Conservation (phyloP, 2,797 vertebrate genomes). For the Petrocephalus sullivani region DNA sequence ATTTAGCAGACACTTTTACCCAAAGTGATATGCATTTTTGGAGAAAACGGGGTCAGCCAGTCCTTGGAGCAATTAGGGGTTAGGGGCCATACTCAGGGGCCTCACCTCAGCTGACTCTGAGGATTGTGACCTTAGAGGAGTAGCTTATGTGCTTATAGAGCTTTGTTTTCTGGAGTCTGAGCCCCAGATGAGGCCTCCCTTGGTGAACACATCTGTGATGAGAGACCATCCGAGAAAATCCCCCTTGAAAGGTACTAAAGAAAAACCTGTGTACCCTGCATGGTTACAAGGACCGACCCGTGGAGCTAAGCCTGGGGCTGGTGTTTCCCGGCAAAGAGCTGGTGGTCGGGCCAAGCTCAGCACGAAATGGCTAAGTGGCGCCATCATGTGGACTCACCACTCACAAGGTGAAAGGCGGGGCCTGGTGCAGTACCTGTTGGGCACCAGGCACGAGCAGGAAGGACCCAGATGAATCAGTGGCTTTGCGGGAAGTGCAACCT, state of each 20-base stretch:
- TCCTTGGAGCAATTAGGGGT: background rate
- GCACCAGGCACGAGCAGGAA: background rate
- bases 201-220: background rate
- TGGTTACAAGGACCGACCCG: background rate
- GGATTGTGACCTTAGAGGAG: background rate
- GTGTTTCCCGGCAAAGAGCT: background rate
- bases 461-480: background rate
- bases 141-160: background rate
- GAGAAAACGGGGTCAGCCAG: background rate
- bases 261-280: background rate
- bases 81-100: background rate
- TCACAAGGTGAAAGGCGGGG: background rate
- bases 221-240: background rate
- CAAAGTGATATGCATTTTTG: background rate
- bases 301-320: background rate
- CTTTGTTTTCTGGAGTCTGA: background rate
- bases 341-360: background rate
- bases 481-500: background rate
- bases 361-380: background rate
- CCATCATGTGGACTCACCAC: background rate
- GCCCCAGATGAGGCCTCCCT: too few relatives aligned
- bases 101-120: background rate
- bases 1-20: background rate
- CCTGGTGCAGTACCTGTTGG: too few relatives aligned
- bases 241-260: background rate